Evolutionary conservation across 2,888 invertebrate genomes (phyloP).

Genomic region (Meteorus colon): DNA sequence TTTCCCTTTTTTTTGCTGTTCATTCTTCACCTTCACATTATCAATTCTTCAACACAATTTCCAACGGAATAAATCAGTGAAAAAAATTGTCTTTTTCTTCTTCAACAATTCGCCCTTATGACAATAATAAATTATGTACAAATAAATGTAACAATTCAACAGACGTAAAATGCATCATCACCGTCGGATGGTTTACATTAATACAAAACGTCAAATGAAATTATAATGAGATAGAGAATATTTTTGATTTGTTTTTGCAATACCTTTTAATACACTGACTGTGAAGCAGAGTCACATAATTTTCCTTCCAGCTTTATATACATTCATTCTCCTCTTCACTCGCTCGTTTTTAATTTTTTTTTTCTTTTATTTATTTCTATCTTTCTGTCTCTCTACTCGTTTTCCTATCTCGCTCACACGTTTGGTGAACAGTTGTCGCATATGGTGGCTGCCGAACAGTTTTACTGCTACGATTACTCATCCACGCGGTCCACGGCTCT

Average conservation of each 20-base stretch:
- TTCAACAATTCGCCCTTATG: too few species aligned
- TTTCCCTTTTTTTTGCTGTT: too few species aligned
- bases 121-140: too few species aligned
- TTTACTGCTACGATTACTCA: slow-evolving; percentile 53
- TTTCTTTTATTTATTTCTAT: not conserved
- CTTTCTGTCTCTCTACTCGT: not conserved
- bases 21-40: too few species aligned
- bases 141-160: too few species aligned
- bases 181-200: too few species aligned
- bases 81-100: too few species aligned
- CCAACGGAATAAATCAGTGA: too few species aligned
- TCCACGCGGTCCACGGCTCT: slow-evolving; percentile 49
- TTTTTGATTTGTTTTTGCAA: not conserved
- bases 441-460: slow-evolving; percentile 47
- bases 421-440: slow-evolving; percentile 35
- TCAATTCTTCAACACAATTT: too few species aligned
- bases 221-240: not conserved
- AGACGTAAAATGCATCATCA: too few species aligned
- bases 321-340: not conserved
- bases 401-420: slow-evolving; percentile 28
- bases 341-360: not conserved
- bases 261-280: not conserved
- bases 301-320: not conserved
- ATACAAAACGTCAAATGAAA: not conserved
- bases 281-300: not conserved